Conservation (phyloP, 2,888 invertebrate genomes). For the Archips xylosteana region DNA sequence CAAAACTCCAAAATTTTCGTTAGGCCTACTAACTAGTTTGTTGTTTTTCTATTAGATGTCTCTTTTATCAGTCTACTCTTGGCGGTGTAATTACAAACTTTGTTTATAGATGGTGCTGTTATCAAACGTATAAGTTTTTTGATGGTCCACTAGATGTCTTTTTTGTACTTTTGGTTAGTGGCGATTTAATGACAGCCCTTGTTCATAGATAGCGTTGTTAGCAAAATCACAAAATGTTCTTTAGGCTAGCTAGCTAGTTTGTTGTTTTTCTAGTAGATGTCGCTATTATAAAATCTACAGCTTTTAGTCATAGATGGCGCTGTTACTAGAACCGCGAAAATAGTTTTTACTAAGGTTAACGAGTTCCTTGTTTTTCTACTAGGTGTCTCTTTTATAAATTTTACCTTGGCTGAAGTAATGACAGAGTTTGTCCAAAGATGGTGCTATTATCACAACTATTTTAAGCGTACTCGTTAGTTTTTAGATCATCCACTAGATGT, state of each 20-base stretch:
- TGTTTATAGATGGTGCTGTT: constrained; percentile 3
- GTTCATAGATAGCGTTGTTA: neutral
- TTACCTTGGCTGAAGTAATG: neutral
- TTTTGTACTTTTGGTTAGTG: neutral
- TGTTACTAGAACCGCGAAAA: neutral
- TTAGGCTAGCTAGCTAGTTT: neutral
- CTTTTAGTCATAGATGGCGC: neutral
- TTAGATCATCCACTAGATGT: neutral
- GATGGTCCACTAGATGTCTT: neutral
- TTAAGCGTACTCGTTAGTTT: neutral
- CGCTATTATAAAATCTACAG: neutral
- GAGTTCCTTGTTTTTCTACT: neutral
- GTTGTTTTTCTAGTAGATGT: neutral
- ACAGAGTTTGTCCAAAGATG: neutral
- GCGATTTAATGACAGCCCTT: neutral
- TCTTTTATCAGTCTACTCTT: neutral
- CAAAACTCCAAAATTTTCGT: neutral
- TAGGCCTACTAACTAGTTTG: neutral
- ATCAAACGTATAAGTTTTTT: neutral
- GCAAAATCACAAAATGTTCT: neutral
- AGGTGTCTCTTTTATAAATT: neutral
- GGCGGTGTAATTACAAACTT: neutral
- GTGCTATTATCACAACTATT: neutral
- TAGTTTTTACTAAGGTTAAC: neutral
- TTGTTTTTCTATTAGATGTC: neutral